Percentiles rank a stretch among this genome's conserved stretches.
These are phyloP conservation scores for Aporophyla nigra DNA, from an alignment of 2,888 invertebrate genomes.

Conservation along the genomic window DNA sequence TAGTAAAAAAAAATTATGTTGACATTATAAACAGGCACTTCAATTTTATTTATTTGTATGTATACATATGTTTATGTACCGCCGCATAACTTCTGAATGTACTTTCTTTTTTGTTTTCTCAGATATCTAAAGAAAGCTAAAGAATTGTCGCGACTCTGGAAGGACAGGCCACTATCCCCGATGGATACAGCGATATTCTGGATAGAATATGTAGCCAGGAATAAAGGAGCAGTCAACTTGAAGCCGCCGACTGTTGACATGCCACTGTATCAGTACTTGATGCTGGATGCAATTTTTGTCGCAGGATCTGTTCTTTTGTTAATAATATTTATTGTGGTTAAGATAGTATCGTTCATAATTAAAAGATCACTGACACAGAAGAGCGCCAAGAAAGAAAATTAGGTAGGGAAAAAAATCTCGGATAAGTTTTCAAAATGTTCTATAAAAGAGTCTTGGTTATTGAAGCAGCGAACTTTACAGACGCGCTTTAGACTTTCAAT, in stretches of 20 bases:
- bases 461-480: background rate
- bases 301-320: conserved; percentile 20
- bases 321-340: conserved; percentile 6
- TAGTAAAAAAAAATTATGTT: too few relatives aligned
- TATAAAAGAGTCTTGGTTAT: background rate
- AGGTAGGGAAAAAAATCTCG: background rate
- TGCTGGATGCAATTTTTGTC: conserved; percentile 58
- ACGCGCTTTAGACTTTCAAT: background rate
- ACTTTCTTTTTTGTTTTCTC: conserved; percentile 16
- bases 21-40: too few relatives aligned
- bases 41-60: too few relatives aligned
- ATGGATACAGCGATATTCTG: conserved; percentile 92
- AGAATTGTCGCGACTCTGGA: conserved; percentile 68
- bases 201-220: conserved; percentile 92
- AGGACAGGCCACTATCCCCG: conserved; percentile 85
- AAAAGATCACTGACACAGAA: background rate
- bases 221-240: conserved; percentile 83
- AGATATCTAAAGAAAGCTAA: conserved; percentile 68
- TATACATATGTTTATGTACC: too few relatives aligned
- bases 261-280: conserved; percentile 62
- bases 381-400: conserved; percentile 12
- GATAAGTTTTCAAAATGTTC: background rate
- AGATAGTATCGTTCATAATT: background rate
- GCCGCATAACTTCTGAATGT: background rate
- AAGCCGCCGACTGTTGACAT: conserved; percentile 65